Conservation (phyloP, 2,797 vertebrate species). For the Macrochelys suwanniensis region DNA sequence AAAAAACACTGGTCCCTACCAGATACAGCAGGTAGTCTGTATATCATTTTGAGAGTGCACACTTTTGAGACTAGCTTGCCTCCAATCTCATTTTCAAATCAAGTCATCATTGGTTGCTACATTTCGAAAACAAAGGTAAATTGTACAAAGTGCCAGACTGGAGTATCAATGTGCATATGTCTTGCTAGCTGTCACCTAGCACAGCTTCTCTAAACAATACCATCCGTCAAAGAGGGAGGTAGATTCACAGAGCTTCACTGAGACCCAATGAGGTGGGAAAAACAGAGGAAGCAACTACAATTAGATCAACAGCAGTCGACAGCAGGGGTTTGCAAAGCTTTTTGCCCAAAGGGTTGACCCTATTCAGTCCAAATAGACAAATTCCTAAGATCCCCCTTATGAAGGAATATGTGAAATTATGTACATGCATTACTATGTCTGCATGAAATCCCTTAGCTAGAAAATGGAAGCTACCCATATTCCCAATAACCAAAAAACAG, state of each 20-base stretch:
- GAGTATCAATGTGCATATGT: background rate
- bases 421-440: background rate
- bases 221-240: background rate
- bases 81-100: accelerated
- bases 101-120: background rate
- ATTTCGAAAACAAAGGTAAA: background rate
- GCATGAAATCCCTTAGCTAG: background rate
- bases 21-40: background rate
- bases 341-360: slow-evolving; percentile 15
- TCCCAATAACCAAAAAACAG: background rate
- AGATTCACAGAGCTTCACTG: background rate
- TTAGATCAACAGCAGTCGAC: slow-evolving; percentile 1
- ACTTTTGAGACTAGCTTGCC: background rate
- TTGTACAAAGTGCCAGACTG: background rate
- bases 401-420: slow-evolving; percentile 2
- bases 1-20: background rate
- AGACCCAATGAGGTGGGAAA: slow-evolving; percentile 13
- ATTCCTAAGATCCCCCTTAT: background rate
- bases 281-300: background rate
- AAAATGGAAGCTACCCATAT: background rate
- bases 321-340: background rate
- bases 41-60: background rate
- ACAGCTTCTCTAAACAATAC: background rate
- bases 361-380: background rate
- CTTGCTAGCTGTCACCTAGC: background rate